phyloP scores from a whole-genome alignment of 1,140 invertebrate species.

The Orussus abietinus region DNA sequence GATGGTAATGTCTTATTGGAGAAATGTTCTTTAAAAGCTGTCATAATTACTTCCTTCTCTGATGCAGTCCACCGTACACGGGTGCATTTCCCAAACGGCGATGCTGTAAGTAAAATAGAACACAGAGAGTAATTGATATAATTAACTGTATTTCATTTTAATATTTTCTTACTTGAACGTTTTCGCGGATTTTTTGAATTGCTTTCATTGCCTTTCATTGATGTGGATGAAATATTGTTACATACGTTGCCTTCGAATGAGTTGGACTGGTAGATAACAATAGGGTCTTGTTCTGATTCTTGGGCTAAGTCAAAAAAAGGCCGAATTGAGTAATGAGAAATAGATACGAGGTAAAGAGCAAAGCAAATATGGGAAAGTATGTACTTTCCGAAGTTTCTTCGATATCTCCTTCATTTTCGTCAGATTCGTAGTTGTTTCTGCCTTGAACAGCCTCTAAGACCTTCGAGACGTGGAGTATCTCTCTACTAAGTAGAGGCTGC shows the following conservation, averaged over 20 bases:
- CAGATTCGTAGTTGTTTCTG: background rate
- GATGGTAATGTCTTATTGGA: background rate
- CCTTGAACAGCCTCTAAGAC: constrained; percentile 10
- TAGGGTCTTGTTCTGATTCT: constrained; percentile 18
- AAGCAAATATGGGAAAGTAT: too few species aligned
- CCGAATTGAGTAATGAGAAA: too few species aligned
- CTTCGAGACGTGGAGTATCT: constrained; percentile 13
- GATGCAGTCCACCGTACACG: constrained; percentile 7
- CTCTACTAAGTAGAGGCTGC: constrained; percentile 9
- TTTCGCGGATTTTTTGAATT: background rate
- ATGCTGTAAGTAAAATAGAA: too few species aligned
- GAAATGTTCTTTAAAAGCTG: constrained; percentile 1
- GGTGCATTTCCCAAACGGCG: constrained; percentile 11
- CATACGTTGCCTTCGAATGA: too few species aligned
- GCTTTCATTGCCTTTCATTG: background rate
- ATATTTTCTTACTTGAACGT: too few species aligned
- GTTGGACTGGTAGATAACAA: constrained; percentile 19
- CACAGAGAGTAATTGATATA: too few species aligned
- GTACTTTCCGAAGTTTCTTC: background rate
- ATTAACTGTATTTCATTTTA: too few species aligned
- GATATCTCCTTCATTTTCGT: background rate
- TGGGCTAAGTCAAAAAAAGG: too few species aligned
- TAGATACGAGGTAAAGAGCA: too few species aligned
- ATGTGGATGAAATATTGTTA: background rate
- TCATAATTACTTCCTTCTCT: constrained; percentile 3